Conservation (phyloP, 1,140 invertebrate genomes). For the Aphaenogaster ashmeadi region DNA sequence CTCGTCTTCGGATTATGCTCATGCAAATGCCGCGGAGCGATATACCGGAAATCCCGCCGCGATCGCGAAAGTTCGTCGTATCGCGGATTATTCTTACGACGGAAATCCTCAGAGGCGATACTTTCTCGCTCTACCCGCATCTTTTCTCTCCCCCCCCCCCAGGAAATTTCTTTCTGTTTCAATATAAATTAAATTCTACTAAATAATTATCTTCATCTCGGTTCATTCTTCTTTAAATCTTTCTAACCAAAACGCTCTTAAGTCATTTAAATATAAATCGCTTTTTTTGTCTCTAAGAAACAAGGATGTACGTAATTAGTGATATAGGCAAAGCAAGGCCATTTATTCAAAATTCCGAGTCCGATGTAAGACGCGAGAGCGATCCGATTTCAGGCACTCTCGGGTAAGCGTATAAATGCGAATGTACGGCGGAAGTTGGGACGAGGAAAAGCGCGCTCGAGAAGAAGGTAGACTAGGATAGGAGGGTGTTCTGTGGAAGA, state of each 20-base stretch:
- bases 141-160: not conserved
- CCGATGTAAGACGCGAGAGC: slow-evolving; percentile 63
- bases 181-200: slow-evolving; percentile 11
- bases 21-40: slow-evolving; percentile 37
- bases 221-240: not conserved
- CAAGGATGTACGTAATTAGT: not conserved
- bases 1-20: slow-evolving; percentile 51
- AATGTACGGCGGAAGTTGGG: not conserved
- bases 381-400: slow-evolving; percentile 69
- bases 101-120: not conserved
- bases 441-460: not conserved
- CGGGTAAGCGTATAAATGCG: slow-evolving; percentile 70
- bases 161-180: slow-evolving; percentile 20
- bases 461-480: slow-evolving; percentile 55
- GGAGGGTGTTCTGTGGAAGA: slow-evolving; percentile 75
- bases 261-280: not conserved
- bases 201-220: not conserved
- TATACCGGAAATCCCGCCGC: slow-evolving; percentile 49
- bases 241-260: not conserved
- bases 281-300: not conserved
- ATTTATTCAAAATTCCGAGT: slow-evolving; percentile 56
- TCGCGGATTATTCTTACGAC: slow-evolving; percentile 42
- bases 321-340: not conserved
- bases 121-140: not conserved
- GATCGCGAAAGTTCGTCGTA: slow-evolving; percentile 49